These are phyloP conservation scores for Dromaius novaehollandiae DNA, from an alignment of 2,113 vertebrate genomes.

Conservation along the genomic window DNA sequence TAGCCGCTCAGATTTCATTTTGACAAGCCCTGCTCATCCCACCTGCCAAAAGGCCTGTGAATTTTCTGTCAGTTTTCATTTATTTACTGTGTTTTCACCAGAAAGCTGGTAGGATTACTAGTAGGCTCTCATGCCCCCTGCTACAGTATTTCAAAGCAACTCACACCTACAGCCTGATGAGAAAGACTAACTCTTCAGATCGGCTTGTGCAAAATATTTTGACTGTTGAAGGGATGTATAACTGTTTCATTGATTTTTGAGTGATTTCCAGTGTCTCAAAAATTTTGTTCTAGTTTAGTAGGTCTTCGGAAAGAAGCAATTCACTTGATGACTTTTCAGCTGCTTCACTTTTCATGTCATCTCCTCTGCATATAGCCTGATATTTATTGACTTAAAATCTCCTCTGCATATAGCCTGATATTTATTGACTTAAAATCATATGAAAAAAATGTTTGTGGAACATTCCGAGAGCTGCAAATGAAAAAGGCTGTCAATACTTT, in stretches of 20 bases:
- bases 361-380: background rate
- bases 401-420: background rate
- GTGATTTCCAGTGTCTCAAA: background rate
- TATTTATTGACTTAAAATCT: constrained; percentile 26
- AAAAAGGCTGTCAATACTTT: constrained; percentile 15
- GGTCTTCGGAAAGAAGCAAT: constrained; percentile 3
- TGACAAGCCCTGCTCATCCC: background rate
- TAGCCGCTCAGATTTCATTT: background rate
- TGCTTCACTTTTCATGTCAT: background rate
- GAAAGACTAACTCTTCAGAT: background rate
- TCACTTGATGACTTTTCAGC: constrained; percentile 1
- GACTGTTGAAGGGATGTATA: background rate
- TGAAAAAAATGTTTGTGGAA: background rate
- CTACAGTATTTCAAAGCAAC: background rate
- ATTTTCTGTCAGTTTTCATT: background rate
- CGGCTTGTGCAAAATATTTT: background rate
- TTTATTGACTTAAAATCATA: constrained; percentile 26
- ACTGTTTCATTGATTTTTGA: background rate
- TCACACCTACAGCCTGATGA: background rate
- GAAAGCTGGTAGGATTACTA: background rate
- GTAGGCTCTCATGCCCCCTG: background rate
- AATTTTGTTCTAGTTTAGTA: background rate
- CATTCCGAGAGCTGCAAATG: constrained; percentile 19
- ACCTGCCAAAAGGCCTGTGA: background rate
- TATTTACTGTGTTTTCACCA: background rate